Percentiles rank a stretch among this genome's conserved stretches.
Conservation (phyloP, 2,113 vertebrate species). For the Falcunculus frontatus region DNA sequence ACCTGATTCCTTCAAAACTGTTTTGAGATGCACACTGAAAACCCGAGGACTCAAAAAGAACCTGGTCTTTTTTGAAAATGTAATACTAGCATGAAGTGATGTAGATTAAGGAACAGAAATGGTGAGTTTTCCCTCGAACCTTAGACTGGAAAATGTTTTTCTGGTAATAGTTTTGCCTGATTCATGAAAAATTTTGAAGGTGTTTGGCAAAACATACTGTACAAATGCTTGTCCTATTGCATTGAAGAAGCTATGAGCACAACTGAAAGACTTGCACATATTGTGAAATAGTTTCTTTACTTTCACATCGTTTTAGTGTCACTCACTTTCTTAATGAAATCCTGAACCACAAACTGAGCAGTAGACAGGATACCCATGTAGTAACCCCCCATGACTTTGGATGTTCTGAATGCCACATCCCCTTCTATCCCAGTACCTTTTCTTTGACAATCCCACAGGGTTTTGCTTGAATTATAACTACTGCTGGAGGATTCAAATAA, state of each 20-base stretch:
- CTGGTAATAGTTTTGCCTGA: not conserved
- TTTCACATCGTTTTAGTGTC: not conserved
- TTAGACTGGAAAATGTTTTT: not conserved
- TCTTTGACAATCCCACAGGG: not conserved
- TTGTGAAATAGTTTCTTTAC: constrained; percentile 2
- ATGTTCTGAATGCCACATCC: not conserved
- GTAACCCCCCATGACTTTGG: not conserved
- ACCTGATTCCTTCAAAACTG: not conserved
- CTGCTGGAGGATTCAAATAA: not conserved
- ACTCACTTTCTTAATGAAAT: not conserved
- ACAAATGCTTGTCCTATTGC: constrained; percentile 2
- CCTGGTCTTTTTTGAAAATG: not conserved
- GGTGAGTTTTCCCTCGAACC: not conserved
- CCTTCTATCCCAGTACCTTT: not conserved
- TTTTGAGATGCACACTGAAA: not conserved
- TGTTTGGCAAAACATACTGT: not conserved
- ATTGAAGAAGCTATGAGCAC: not conserved
- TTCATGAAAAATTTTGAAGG: not conserved
- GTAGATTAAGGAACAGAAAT: not conserved
- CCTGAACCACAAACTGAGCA: not conserved
- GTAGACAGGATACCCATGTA: not conserved
- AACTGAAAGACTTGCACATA: constrained; percentile 7
- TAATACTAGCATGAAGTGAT: not conserved
- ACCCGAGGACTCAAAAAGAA: not conserved
- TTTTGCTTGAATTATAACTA: not conserved